A percentile compares a stretch with the other conserved stretches of the same genome.
phyloP scores from a whole-genome alignment of 2,888 invertebrate species.

The Microdon myrmicae region DNA sequence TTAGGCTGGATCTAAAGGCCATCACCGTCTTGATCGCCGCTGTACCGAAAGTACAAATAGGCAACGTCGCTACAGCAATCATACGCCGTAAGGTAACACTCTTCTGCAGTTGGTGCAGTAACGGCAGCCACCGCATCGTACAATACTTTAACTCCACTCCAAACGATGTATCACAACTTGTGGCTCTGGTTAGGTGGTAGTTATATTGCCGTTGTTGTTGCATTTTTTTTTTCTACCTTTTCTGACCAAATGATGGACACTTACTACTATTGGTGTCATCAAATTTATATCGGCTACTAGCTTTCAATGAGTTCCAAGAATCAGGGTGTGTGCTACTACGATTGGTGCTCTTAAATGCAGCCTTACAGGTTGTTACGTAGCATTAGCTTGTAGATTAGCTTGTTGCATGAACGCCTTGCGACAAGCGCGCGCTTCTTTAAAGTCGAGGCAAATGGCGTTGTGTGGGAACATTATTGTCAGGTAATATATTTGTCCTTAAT shows the following conservation, averaged over 20 bases:
- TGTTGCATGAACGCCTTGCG: no score
- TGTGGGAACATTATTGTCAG: no score
- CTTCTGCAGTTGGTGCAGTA: conserved; percentile 3
- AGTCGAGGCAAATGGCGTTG: no score
- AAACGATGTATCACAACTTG: conserved; percentile 27
- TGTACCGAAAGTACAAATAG: conserved; percentile 39
- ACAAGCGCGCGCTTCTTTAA: no score
- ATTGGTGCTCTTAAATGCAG: no score
- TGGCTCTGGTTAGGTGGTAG: conserved; percentile 10
- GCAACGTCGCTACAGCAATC: conserved; percentile 29
- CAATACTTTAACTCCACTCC: conserved; percentile 12
- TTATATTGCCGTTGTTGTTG: conserved; percentile 13
- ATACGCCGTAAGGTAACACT: conserved; percentile 11
- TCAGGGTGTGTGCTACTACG: no score
- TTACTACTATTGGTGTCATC: conserved; percentile 11
- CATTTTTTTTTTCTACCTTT: conserved; percentile 1
- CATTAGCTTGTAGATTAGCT: no score
- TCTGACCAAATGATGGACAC: no score
- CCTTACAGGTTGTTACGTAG: no score
- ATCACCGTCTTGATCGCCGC: conserved; percentile 44
- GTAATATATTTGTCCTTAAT: no score
- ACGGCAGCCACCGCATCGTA: conserved; percentile 1
- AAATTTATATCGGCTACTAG: conserved; percentile 13
- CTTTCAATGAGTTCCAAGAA: conserved; percentile 4
- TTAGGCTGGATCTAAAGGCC: conserved; percentile 37